These are phyloP conservation scores for Montipora cactus DNA, from an alignment of 64 coral and sea anemone genomes.

Conservation along the genomic window DNA sequence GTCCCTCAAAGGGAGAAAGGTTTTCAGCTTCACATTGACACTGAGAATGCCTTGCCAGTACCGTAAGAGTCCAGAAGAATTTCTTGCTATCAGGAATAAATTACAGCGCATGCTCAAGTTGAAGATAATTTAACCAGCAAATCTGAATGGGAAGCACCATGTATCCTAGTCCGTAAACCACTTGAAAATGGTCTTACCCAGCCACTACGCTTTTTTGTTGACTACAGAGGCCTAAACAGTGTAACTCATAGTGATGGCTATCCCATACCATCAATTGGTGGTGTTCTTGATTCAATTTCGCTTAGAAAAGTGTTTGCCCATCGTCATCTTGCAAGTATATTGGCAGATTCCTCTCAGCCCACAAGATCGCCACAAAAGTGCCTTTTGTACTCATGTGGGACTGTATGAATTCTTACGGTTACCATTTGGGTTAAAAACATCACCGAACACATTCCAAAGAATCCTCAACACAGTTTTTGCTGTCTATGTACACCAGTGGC, in stretches of 20 bases:
- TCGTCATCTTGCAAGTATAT: conserved; percentile 18
- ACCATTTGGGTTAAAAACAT: too few relatives aligned
- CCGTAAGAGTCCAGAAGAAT: conserved; percentile 56
- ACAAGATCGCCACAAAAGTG: conserved; percentile 21
- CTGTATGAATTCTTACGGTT: too few relatives aligned
- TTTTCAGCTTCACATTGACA: conserved; percentile 20
- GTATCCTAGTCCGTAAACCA: conserved; percentile 55
- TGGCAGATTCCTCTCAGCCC: conserved; percentile 36
- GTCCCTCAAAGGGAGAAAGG: too few relatives aligned
- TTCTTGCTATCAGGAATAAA: conserved; percentile 42
- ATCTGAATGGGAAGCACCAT: conserved; percentile 67
- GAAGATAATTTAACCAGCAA: conserved; percentile 60
- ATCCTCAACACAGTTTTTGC: too few relatives aligned
- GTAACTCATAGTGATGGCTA: conserved; percentile 32
- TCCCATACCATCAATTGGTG: conserved; percentile 7
- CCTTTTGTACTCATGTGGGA: conserved; percentile 20
- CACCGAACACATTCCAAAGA: too few relatives aligned
- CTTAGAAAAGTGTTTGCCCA: not conserved
- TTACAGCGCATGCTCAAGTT: conserved; percentile 66
- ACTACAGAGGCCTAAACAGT: conserved; percentile 48
- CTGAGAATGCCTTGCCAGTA: conserved; percentile 33
- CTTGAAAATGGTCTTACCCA: conserved; percentile 59
- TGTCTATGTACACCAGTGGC: too few relatives aligned
- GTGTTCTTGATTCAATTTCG: conserved; percentile 21
- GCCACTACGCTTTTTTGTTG: conserved; percentile 61